Conservation (phyloP, 1,140 invertebrate species). For the Goniozus legneri region DNA sequence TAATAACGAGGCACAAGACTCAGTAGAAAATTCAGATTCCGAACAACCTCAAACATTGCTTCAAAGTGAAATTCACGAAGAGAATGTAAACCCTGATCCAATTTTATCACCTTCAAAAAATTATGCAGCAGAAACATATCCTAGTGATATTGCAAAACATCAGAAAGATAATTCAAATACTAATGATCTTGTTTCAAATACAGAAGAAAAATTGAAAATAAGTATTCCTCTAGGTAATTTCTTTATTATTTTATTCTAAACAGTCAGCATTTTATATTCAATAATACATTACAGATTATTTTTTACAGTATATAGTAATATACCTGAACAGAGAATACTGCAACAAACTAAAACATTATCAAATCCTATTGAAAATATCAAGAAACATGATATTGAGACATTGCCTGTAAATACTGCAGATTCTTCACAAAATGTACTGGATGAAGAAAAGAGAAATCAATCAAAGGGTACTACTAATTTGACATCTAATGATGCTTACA, state of each 20-base stretch:
- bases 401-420: conserved; percentile 3
- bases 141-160: background rate
- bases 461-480: no score
- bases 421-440: background rate
- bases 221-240: no score
- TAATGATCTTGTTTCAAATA: no score
- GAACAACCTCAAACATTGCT: conserved; percentile 18
- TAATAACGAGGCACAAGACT: conserved; percentile 23
- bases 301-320: no score
- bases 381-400: conserved; percentile 16
- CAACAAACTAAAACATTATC: no score
- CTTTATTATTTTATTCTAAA: no score
- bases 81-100: background rate
- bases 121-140: background rate
- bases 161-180: background rate
- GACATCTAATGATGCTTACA: background rate
- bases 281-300: no score
- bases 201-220: no score
- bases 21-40: conserved; percentile 23
- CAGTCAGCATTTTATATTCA: no score
- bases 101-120: background rate
- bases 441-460: background rate
- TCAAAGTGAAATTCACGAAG: conserved; percentile 3
- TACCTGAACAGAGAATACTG: no score
- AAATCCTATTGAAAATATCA: no score